Evolutionary conservation across 2,888 invertebrate species (phyloP), one percentile per base, ranked within the genome.

Genomic region (Neocrepidodera transversa): DNA sequence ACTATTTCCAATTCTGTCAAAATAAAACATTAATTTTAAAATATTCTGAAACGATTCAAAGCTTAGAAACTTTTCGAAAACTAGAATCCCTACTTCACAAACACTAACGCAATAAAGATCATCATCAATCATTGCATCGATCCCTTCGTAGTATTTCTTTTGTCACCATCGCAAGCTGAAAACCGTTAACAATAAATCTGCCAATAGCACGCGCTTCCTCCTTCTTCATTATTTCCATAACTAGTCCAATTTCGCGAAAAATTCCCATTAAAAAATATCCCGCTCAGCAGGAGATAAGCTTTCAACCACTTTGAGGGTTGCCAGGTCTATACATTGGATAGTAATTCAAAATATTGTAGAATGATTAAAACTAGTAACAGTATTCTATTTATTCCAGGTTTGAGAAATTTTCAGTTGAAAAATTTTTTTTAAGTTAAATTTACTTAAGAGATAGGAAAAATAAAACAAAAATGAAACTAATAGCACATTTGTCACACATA

Each of bases 141-240:
- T 35, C 17, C 13, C 10, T 49, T 23, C 26, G 7, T 11, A 14
- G n/a, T 23, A 23, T 20, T 36, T 36, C 50, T 32, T 38, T 38
- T 50, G 35, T 50, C 38, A 38, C 26, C 20, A 20, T 36, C 36
- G 23, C 11, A 11, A 14, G 26, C 13, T 14, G 23, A 38, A 36
- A 20, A 10, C 11, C 45, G 17, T 38, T 36, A 36, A 50, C 35
- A 50, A 50, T 50, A 50, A 50, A 50, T 50, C 50, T 50, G 50
- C 32, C 50, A 50, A 50, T 50, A 36, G 36, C 50, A 50, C 14
- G 23, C 45, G 18, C 42, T 42, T 42, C 18, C 20, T 42, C 26
- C 30, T 50, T 38, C 35, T 50, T 50, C 50, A 50, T 50, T 50
- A 50, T 50, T 50, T 50, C 36, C 50, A 50, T 50, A 50, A 50